phyloP scores from a whole-genome alignment of 1,140 invertebrate species.

The Zaprionus taronus region DNA sequence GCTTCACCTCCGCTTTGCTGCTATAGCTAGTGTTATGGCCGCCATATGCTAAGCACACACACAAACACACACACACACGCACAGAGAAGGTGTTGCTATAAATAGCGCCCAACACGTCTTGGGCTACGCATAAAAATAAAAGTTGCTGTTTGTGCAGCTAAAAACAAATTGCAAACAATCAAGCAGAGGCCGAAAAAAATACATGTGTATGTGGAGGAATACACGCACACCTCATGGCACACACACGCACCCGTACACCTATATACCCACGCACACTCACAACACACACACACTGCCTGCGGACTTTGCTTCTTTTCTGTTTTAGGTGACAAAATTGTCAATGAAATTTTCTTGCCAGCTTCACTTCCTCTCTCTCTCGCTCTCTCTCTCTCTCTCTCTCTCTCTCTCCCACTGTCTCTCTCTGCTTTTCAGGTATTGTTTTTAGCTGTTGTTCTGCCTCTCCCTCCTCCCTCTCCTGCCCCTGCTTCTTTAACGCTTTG shows the following conservation, averaged over 20 bases:
- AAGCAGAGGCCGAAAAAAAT: slow-evolving; percentile 45
- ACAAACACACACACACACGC: slow-evolving; percentile 1
- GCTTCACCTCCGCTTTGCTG: slow-evolving; percentile 11
- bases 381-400: not conserved
- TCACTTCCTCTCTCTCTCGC: not conserved
- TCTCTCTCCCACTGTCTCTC: not conserved
- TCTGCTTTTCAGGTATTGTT: slow-evolving; percentile 43
- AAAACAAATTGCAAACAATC: slow-evolving; percentile 82
- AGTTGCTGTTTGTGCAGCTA: slow-evolving; percentile 72
- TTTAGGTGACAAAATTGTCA: slow-evolving; percentile 57
- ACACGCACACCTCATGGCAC: slow-evolving; percentile 7
- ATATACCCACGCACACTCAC: not conserved
- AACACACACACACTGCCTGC: slow-evolving; percentile 1
- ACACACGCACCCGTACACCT: slow-evolving; percentile 12
- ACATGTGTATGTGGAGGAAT: slow-evolving; percentile 34
- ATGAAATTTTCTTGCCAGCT: slow-evolving; percentile 58
- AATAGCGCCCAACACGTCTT: slow-evolving; percentile 68
- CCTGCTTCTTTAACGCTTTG: slow-evolving; percentile 1
- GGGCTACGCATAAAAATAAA: slow-evolving; percentile 66
- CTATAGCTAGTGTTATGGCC: slow-evolving; percentile 36
- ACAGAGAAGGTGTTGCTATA: slow-evolving; percentile 50
- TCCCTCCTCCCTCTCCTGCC: not conserved
- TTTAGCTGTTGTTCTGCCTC: slow-evolving; percentile 25
- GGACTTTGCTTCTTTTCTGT: not conserved
- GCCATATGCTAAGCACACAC: slow-evolving; percentile 40